Base-by-base conservation (phyloP, 1,140 invertebrate genomes). In the Drosophila sp. region DNA sequence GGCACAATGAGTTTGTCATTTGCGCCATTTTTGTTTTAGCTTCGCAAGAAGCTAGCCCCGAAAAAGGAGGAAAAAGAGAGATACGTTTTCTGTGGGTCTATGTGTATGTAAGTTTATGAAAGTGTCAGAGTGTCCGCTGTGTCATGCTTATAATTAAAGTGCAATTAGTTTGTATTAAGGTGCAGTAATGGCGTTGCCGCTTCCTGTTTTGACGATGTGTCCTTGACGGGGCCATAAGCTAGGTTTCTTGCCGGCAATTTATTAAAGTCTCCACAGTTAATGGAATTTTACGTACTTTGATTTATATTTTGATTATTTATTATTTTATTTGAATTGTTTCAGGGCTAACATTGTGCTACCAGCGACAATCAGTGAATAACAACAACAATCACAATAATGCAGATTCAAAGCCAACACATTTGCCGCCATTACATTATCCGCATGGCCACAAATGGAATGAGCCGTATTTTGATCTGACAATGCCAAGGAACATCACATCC, bases 401-500 rank as follows among this genome's bases (percentile, higher is more conserved):
- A 21, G 89, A 91, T 50, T 46, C 82, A 45, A 91, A 91, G 70
- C 86, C 89, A 61, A 91, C 90, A 73, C 90, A 91, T 76, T 66
- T 83, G 62, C 90, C 91, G 14, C 80, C 87, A 50, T 72, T 79
- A 54, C 89, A 91, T 79, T 92, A 90, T 74, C 77, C 87, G 14
- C 84, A 90, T 69, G 90, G 90, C 54, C 86, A 92, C 75, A 91
- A 91, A 66, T 91, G 91, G 91, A 91, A 90, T 65, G 91, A 92
- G 77, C 97, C 97, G 3, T 97, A 96, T 90, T 97, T 98, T 92
- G 97, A 97, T 91, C 95, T 97, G 87, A 95, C 96, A 64, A 96
- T 95, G 21, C 94, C 95, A 5, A 93, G 95, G 74, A 97, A 97
- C 92, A 95, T 97, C 54, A 97, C 96, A 7, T 95, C 96, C 3